Conservation (phyloP, 2,113 vertebrate species). For the Athene cunicularia region DNA sequence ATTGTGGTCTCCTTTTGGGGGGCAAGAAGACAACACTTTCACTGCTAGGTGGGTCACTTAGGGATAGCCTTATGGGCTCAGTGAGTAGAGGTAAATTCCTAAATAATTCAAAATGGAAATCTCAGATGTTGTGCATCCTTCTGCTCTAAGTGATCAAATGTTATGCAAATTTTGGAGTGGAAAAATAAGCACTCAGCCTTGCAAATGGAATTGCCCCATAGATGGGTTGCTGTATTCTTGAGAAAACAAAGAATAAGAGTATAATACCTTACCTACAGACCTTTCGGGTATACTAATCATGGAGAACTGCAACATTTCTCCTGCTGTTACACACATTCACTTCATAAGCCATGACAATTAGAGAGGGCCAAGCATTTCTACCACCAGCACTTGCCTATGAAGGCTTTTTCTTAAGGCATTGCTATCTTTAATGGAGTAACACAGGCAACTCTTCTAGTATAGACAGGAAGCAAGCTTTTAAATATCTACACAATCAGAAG, state of each 20-base stretch:
- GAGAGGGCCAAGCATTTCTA: background rate
- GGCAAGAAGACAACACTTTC: background rate
- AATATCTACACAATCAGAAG: background rate
- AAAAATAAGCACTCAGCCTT: background rate
- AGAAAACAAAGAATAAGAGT: background rate
- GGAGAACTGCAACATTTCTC: background rate
- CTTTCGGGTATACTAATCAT: background rate
- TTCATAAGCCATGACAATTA: background rate
- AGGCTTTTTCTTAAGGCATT: background rate
- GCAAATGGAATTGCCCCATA: background rate
- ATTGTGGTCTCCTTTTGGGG: background rate
- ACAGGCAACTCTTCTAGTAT: background rate
- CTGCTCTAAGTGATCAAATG: background rate
- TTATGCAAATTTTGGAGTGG: background rate
- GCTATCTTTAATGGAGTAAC: background rate
- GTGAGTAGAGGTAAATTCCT: background rate
- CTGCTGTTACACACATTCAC: background rate
- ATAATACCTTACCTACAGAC: background rate
- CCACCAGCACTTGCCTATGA: background rate
- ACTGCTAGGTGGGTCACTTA: background rate
- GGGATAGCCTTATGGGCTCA: background rate
- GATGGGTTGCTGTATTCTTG: background rate
- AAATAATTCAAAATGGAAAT: slow-evolving; percentile 21
- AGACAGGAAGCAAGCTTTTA: background rate
- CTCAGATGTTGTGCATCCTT: background rate